Evolutionary conservation across 64 coral and sea anemone genomes (phyloP).

Genomic region (Dendronephthya gigantea): DNA sequence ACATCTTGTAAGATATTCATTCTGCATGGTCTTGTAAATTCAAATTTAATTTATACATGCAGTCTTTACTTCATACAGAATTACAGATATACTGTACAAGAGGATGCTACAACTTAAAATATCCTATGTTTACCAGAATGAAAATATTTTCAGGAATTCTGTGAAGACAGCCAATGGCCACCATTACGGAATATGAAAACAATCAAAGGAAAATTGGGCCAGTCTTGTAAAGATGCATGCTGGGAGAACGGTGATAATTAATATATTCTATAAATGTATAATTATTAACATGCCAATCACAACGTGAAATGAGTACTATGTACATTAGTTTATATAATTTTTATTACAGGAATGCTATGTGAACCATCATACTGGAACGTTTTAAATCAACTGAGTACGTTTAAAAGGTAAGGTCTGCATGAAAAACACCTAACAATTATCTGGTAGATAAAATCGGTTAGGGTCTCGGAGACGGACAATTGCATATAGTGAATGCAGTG

Average conservation of each 20-base stretch:
- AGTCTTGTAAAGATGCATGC: slow-evolving; percentile 3
- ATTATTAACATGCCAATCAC: neutral
- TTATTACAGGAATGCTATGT: too few relatives aligned
- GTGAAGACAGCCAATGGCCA: neutral
- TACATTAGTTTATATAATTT: too few relatives aligned
- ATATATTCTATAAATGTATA: neutral
- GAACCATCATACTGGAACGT: neutral
- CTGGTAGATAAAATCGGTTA: too few relatives aligned
- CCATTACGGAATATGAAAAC: neutral
- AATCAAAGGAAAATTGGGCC: neutral
- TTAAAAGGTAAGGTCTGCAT: neutral
- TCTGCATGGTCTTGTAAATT: too few relatives aligned
- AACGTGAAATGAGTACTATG: neutral
- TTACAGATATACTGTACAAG: too few relatives aligned
- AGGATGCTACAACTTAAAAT: too few relatives aligned
- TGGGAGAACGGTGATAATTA: neutral
- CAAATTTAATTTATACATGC: too few relatives aligned
- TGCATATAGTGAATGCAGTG: too few relatives aligned
- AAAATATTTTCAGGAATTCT: neutral
- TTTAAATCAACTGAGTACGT: neutral
- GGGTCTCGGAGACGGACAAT: too few relatives aligned
- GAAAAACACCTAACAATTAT: neutral
- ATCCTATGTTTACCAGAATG: too few relatives aligned
- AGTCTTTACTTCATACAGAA: too few relatives aligned
- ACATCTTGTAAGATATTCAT: slow-evolving; percentile 41